These are phyloP conservation scores for Odontothrips loti DNA, from an alignment of 2,888 invertebrate genomes.

Conservation along the genomic window DNA sequence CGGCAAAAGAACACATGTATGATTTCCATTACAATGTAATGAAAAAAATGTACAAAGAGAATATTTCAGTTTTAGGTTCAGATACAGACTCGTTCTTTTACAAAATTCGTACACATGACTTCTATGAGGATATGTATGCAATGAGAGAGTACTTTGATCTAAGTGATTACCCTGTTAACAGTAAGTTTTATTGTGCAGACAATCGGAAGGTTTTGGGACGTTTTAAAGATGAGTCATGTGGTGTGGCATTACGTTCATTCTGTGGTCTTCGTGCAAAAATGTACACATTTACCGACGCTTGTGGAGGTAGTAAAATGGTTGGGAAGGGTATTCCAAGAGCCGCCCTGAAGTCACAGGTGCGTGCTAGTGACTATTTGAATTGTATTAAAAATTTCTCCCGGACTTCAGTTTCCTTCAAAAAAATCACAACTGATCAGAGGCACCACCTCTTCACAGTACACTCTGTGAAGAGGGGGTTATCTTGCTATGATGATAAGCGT, in stretches of 20 bases:
- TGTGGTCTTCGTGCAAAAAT: conserved; percentile 36
- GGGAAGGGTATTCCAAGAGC: not conserved
- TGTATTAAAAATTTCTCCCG: too few species aligned
- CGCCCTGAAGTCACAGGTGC: too few species aligned
- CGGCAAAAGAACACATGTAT: conserved; percentile 42
- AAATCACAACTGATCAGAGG: too few species aligned
- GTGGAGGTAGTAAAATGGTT: not conserved
- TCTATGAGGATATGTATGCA: conserved; percentile 31
- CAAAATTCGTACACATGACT: conserved; percentile 33
- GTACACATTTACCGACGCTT: not conserved
- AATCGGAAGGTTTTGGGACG: conserved; percentile 39
- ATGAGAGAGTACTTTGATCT: conserved; percentile 34
- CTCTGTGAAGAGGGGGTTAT: too few species aligned
- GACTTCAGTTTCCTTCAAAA: too few species aligned
- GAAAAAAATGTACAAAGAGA: conserved; percentile 38
- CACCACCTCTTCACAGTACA: too few species aligned
- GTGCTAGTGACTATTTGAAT: too few species aligned
- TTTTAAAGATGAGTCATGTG: conserved; percentile 40
- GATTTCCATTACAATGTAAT: conserved; percentile 37
- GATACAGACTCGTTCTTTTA: conserved; percentile 41
- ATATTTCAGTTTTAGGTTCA: conserved; percentile 38
- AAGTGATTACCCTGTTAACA: conserved; percentile 33
- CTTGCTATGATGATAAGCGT: too few species aligned
- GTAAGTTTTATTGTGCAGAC: conserved; percentile 28
- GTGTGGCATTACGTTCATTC: conserved; percentile 36